Evolutionary conservation across 1,140 invertebrate genomes (phyloP), one percentile per base, ranked within the genome.

Genomic region (Pollicipes pollicipes): DNA sequence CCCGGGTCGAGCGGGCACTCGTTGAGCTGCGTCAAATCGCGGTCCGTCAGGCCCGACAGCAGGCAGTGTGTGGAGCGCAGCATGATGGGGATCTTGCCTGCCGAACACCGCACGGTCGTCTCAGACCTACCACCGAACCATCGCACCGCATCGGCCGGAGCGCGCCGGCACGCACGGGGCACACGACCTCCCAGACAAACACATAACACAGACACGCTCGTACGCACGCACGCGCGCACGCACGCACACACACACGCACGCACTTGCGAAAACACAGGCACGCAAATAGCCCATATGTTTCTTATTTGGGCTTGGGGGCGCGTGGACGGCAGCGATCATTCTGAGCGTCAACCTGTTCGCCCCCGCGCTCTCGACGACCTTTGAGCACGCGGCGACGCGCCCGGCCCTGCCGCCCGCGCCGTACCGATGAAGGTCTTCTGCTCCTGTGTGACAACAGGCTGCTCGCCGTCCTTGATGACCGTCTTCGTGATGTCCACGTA

Each of bases 401-500:
- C n/a, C n/a, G n/a, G n/a, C n/a, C n/a, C n/a, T n/a, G n/a, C n/a
- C n/a, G n/a, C n/a, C n/a, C n/a, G n/a, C n/a, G n/a, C n/a, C 74
- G 72, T 73, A 70, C 96, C 96, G 78, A 99, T 97, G 81, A 97
- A 98, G 2, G 93, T 96, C 81, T 98, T 99, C 76, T 96, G 91
- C 83, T 97, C 92, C 77, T 93, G 88, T 3, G 91, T 95, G 81
- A 95, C 93, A 68, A 93, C 85, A 0, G 91, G 90, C 74, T 97
- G 92, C 83, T 95, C 89, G 29, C 88, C 88, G 75, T 95, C 91
- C 78, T 90, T 90, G 17, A 91, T 84, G 72, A 96, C 89, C 4
- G 93, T 97, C 82, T 99, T 98, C 0, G 91, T 94, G 68, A 99
- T 98, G 78, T 99, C 97, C 0, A 99, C 97, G 82, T 98, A 99